Evolutionary conservation across 1,140 invertebrate species (phyloP), one percentile per base, ranked within the genome.

Genomic region (Penaeus chinensis): DNA sequence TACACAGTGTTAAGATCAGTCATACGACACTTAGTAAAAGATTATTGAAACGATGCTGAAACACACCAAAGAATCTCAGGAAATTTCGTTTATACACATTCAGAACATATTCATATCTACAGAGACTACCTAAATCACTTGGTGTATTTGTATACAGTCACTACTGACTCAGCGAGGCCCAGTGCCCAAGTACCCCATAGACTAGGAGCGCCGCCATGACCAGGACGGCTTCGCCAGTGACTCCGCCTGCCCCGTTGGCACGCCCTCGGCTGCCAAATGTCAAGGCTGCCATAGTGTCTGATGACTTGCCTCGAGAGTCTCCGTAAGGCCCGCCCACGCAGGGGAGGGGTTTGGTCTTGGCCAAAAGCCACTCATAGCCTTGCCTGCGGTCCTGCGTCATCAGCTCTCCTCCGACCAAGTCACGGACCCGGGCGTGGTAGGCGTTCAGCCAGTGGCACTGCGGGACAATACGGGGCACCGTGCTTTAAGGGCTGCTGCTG

Each of bases 341-440:
- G 24, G 71, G 24, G 5, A 74, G 71, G 90, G 93, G 94, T 90
- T 94, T 92, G 13, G 96, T 96, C 91, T 96, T 95, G 89, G 95
- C 94, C 94, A 95, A 95, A 94, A 97, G 95, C 96, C 96, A 97
- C 86, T 95, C 94, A 91, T 95, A 96, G 2, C 94, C 96, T 85
- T 94, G 94, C 91, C 94, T 95, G 89, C 94, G 93, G 7, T 94
- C 93, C 91, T 95, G 94, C 65, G 92, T 93, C 90, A 95, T 95
- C 19, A 97, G 92, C 91, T 96, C 95, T 13, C 93, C 92, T 0
- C 96, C 96, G 1, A 97, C 94, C 74, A 94, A 92, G 79, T 94
- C 92, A 54, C 95, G 92, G 69, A 97, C 95, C 85, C 94, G 93
- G 47, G 93, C 93, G 92, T 97, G 96, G 91, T 97, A 97, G 3